These are phyloP conservation scores for Beaufortia kweichowensis DNA, from an alignment of 2,113 vertebrate species.

Conservation along the genomic window DNA sequence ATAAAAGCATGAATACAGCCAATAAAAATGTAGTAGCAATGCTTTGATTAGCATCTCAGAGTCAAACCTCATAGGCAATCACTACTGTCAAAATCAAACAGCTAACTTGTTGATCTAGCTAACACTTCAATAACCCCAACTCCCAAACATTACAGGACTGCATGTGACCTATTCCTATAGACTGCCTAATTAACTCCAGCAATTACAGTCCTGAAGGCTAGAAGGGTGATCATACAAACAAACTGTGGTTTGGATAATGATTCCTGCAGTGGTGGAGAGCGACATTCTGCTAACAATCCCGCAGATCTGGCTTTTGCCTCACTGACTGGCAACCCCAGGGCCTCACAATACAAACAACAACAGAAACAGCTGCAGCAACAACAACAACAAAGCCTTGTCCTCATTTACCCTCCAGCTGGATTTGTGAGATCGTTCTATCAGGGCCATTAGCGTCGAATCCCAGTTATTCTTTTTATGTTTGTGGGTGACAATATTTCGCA, in stretches of 20 bases:
- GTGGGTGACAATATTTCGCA: constrained; percentile 18
- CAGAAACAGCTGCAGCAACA: constrained; percentile 34
- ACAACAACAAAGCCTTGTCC: constrained; percentile 39
- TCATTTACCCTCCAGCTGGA: constrained; percentile 31
- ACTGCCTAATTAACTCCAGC: constrained; percentile 11
- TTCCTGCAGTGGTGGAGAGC: constrained; percentile 19
- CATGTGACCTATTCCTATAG: not conserved
- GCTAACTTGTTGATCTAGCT: constrained; percentile 6
- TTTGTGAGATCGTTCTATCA: not conserved
- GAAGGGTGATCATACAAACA: constrained; percentile 20
- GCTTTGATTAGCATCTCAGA: not conserved
- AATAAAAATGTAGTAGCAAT: too few relatives aligned
- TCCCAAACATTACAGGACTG: not conserved
- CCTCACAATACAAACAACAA: constrained; percentile 29
- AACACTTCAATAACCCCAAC: not conserved
- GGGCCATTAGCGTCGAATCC: constrained; percentile 25
- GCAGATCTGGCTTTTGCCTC: constrained; percentile 10
- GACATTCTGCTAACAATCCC: constrained; percentile 31
- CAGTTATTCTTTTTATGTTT: constrained; percentile 11
- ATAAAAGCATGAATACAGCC: too few relatives aligned
- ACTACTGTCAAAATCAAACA: not conserved
- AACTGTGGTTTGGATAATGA: constrained; percentile 15
- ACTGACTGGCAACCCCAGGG: constrained; percentile 9
- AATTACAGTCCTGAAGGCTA: not conserved
- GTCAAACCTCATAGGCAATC: not conserved